phyloP scores from a whole-genome alignment of 2,888 invertebrate species.

The Pandemis cinnamomeana region DNA sequence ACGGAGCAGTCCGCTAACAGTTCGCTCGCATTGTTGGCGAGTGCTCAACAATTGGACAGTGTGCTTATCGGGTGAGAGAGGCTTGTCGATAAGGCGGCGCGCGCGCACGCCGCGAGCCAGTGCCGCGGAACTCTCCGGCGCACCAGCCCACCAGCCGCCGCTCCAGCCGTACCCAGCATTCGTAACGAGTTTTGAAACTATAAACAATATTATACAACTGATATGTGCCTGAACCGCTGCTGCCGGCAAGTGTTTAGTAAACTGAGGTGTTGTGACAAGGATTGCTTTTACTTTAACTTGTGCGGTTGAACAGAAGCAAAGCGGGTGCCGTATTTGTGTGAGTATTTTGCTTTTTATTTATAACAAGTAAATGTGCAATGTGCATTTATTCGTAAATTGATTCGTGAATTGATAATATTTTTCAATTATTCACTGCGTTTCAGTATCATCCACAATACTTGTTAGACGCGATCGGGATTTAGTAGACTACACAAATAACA shows the following conservation, averaged over 20 bases:
- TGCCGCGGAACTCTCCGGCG: conserved; percentile 69
- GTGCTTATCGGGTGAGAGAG: conserved; percentile 74
- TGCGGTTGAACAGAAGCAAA: conserved; percentile 53
- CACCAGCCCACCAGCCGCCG: conserved; percentile 53
- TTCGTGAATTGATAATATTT: too few relatives aligned
- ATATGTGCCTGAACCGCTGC: conserved; percentile 62
- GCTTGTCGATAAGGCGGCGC: conserved; percentile 70
- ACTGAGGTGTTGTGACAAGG: conserved; percentile 67
- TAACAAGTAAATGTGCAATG: neutral
- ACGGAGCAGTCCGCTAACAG: conserved; percentile 10
- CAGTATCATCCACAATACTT: neutral
- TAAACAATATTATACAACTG: conserved; percentile 66
- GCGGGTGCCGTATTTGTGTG: conserved; percentile 23
- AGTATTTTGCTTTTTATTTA: neutral
- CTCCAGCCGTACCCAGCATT: conserved; percentile 46
- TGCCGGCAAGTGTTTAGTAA: conserved; percentile 68
- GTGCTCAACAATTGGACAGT: conserved; percentile 58
- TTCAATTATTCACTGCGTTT: neutral
- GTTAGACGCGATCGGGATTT: neutral
- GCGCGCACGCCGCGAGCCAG: conserved; percentile 66
- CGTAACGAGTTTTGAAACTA: conserved; percentile 57
- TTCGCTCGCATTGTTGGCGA: conserved; percentile 25
- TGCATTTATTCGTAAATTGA: neutral
- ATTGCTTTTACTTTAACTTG: conserved; percentile 62
- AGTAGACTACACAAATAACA: neutral